Evolutionary conservation across 2,113 vertebrate species (phyloP), one percentile per base, ranked within the genome.

Genomic region (Macroglossus sobrinus): DNA sequence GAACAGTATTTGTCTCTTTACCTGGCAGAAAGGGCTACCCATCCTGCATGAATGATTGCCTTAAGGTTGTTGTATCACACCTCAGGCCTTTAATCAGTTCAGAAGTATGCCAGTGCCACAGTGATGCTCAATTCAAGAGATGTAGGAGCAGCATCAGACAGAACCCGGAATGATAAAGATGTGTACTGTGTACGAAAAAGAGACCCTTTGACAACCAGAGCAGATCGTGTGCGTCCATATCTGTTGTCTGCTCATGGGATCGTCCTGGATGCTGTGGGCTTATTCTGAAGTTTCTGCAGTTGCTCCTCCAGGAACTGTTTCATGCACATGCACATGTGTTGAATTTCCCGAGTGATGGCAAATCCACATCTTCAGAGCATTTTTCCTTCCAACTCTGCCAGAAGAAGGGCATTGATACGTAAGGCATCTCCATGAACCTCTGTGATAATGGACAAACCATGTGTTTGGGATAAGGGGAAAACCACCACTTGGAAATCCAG

Each of bases 211-310:
- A 55, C 47, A n/a, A 26, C 72, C 30, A 79, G 57, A 89, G 45
- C 64, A 38, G 63, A 18, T 13, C 19, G 24, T 0, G 0, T 9
- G 16, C 0, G 0, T 79, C 28, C 3, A 0, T 16, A 1, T 5
- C 64, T 30, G 28, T 6, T 6, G 24, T 14, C 59, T 26, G 2
- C 43, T 57, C 5, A 0, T 1, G 38, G 47, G 76, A 8, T 14
- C 28, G 19, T 76, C 57, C 59, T 16, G 28, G 40, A 11, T 6
- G 59, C 72, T 1, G 0, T 7, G n/a, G 38, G 63, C 75, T 57
- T 55, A 1, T 15, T 66, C 57, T 63, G 28, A 72, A 35, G 43
- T 57, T 7, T n/a, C 43, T 30, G 13, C 28, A 0, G 4, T 15
- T 24, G 33, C 66, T 11, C 66, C 76, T 43, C 7, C 19, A 7